Conservation (phyloP, 2,888 invertebrate genomes). For the Drosophila kuntzei region DNA sequence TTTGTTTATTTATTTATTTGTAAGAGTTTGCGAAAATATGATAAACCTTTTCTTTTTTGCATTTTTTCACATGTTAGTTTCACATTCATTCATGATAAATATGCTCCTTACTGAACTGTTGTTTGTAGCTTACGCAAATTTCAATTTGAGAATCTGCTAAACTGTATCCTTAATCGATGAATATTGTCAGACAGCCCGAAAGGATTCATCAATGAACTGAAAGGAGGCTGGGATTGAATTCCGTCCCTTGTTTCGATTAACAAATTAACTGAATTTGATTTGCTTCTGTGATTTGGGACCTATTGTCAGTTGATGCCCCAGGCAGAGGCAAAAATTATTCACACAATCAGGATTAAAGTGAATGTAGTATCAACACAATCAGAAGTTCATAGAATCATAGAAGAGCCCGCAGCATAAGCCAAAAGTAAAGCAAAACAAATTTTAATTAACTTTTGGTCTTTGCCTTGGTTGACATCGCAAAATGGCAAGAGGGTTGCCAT, state of each 20-base stretch:
- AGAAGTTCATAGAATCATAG: conserved; percentile 39
- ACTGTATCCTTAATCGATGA: conserved; percentile 40
- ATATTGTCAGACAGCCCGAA: conserved; percentile 17
- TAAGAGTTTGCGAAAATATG: conserved; percentile 25
- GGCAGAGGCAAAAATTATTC: conserved; percentile 17
- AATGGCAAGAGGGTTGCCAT: conserved; percentile 15
- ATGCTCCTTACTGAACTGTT: conserved; percentile 18
- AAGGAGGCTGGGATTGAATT: background rate
- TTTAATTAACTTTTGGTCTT: conserved; percentile 70
- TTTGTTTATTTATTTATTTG: conserved; percentile 25
- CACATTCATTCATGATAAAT: conserved; percentile 31
- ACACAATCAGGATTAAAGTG: conserved; percentile 41
- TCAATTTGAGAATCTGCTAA: conserved; percentile 28
- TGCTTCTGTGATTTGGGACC: conserved; percentile 22
- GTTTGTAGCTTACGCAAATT: conserved; percentile 35
- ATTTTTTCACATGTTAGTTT: conserved; percentile 41
- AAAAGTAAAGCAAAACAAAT: conserved; percentile 67
- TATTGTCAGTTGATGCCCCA: conserved; percentile 9
- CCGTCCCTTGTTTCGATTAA: conserved; percentile 5
- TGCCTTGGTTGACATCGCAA: conserved; percentile 23
- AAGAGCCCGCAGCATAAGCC: conserved; percentile 46
- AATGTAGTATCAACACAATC: conserved; percentile 23
- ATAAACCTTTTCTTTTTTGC: conserved; percentile 27
- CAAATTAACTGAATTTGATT: conserved; percentile 36
- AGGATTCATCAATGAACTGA: conserved; percentile 5